Base-by-base conservation (phyloP, 2,888 invertebrate species). In the Apoda limacodes region DNA sequence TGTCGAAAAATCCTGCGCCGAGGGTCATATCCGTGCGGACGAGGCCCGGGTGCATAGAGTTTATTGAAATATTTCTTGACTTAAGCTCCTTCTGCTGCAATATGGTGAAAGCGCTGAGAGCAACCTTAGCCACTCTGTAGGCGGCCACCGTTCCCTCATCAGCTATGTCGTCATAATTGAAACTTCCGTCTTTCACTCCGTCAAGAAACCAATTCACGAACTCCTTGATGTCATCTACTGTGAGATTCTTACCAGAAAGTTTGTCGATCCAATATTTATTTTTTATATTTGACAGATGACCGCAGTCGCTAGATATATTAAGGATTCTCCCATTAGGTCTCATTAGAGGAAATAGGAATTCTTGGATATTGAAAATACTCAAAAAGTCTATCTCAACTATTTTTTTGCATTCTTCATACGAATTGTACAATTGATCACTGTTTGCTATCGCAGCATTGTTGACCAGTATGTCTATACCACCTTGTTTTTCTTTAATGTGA, bases 391-490 rank as follows among this genome's bases (percentile, higher is more conserved):
- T 44, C 9, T 48, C 39, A 2, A 60, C 37, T 1, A 57, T 46
- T 6, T 39, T 25, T 25, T 48, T 42, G 2, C 53, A 42, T 9
- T 57, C 54, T 30, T 52, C 50, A 13, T 54, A 53, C 2, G 40
- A 39, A 0, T 42, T 46, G 9, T 50, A 40, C 7, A 25, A 26
- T 5, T 39, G 36, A 10, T 48, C 32, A 13, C 35, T 27, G 2
- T 34, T 35, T 5, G 43, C 42, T 1, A 54, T 35, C 3, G 39
- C 58, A 5, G 60, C 58, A 9, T 58, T 58, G 26, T 60, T 58
- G 1, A 58, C 40, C 2, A 57, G 25, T 12, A 56, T 55, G 25
- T 60, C 55, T 3, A 60, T 22, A 9, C 55, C 50, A 7, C 45
- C 49, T 27, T 54, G 48, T 30, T 46, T 41, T 21, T 34, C 20